These are phyloP conservation scores for Acronicta psi DNA, from an alignment of 2,888 invertebrate species.

Conservation along the genomic window DNA sequence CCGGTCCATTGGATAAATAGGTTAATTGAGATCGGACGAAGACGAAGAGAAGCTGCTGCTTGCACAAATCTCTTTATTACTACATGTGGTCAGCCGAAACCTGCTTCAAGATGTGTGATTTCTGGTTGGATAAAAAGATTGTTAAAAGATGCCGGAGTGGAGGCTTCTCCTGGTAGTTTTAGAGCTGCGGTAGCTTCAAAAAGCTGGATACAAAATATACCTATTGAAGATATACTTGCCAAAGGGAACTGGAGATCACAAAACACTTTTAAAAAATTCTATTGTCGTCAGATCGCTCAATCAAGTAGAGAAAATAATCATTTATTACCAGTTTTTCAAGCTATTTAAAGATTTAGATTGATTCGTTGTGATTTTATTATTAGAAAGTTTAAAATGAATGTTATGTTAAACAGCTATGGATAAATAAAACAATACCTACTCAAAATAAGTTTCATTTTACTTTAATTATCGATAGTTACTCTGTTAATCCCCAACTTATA, in stretches of 20 bases:
- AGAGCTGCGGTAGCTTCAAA: background rate
- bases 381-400: no score
- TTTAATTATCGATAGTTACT: no score
- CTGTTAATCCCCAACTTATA: no score
- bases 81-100: background rate
- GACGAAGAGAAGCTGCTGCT: background rate
- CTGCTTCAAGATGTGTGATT: background rate
- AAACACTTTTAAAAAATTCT: background rate
- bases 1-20: background rate
- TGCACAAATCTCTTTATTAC: background rate
- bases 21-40: background rate
- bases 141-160: background rate
- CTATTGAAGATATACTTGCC: background rate
- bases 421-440: no score
- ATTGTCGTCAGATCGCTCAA: no score
- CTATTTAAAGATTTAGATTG: no score
- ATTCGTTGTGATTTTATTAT: no score
- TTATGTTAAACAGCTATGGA: no score
- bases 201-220: background rate
- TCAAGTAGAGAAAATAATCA: no score
- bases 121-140: background rate
- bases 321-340: no score
- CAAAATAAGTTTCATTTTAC: no score
- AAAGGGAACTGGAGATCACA: background rate
- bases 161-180: background rate